phyloP scores from a whole-genome alignment of 1,140 invertebrate genomes.

The Ridgeia piscesae region DNA sequence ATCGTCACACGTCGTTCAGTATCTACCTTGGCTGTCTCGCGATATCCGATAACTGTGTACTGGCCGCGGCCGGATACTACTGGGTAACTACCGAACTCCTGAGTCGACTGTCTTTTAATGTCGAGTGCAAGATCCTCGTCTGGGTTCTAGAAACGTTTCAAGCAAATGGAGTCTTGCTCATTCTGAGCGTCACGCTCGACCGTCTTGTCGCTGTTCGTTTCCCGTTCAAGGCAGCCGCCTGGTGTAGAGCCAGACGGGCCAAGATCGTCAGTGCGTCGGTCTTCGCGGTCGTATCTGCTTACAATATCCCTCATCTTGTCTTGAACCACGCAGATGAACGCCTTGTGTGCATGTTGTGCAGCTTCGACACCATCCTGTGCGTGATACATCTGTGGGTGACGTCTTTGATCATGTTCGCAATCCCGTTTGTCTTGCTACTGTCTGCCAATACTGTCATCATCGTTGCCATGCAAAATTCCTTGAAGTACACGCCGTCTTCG shows the following conservation, averaged over 20 bases:
- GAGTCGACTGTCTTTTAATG: neutral
- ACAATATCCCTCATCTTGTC: neutral
- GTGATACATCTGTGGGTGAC: neutral
- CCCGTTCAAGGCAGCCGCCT: neutral
- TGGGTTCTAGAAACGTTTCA: neutral
- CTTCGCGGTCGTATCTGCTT: neutral
- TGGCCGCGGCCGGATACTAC: neutral
- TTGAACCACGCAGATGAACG: neutral
- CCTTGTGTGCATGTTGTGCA: neutral
- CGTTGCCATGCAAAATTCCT: neutral
- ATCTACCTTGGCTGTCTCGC: neutral
- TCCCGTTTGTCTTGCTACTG: constrained; percentile 10
- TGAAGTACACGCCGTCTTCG: no score
- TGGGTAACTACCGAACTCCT: neutral
- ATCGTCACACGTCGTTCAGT: no score
- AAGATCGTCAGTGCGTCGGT: neutral
- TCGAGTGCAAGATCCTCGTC: neutral
- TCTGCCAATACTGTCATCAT: neutral
- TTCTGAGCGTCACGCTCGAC: no score
- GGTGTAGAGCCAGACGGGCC: neutral
- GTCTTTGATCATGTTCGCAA: neutral
- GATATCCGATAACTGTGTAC: constrained; percentile 6
- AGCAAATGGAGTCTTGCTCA: neutral
- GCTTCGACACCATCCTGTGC: neutral
- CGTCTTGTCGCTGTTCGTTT: no score